phyloP scores from a whole-genome alignment of 2,888 invertebrate genomes.

The Lampropteryx suffumata region DNA sequence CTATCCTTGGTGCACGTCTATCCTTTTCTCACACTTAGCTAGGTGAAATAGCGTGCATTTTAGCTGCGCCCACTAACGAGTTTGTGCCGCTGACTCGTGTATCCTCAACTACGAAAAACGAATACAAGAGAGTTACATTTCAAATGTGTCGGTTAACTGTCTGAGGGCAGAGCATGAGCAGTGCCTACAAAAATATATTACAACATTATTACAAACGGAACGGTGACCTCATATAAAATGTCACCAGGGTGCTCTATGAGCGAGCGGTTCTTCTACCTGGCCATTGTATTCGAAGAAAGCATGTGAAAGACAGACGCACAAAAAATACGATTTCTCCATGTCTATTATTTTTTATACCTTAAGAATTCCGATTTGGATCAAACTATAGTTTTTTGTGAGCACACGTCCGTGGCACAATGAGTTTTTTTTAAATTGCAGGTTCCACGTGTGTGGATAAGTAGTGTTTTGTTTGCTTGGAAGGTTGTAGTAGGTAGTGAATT shows the following conservation, averaged over 20 bases:
- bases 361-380: conserved; percentile 71
- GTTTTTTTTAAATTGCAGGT: conserved; percentile 62
- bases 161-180: too few species aligned
- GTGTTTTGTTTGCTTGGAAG: conserved; percentile 50
- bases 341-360: conserved; percentile 60
- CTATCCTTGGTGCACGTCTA: too few species aligned
- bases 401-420: conserved; percentile 56
- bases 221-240: conserved; percentile 71
- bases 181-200: too few species aligned
- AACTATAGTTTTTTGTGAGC: conserved; percentile 62
- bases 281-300: conserved; percentile 74
- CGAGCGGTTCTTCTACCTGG: conserved; percentile 68
- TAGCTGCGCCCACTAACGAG: too few species aligned
- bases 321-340: conserved; percentile 69
- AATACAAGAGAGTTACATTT: too few species aligned
- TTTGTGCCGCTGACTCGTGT: too few species aligned
- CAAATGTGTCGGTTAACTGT: too few species aligned
- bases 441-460: conserved; percentile 62
- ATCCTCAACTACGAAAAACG: too few species aligned
- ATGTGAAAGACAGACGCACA: conserved; percentile 70
- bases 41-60: too few species aligned
- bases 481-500: conserved; percentile 31
- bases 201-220: conserved; percentile 34
- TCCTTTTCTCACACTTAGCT: too few species aligned
- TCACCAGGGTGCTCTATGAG: conserved; percentile 55